These are phyloP conservation scores for Torymus tubicola DNA, from an alignment of 2,888 invertebrate genomes.

Conservation along the genomic window DNA sequence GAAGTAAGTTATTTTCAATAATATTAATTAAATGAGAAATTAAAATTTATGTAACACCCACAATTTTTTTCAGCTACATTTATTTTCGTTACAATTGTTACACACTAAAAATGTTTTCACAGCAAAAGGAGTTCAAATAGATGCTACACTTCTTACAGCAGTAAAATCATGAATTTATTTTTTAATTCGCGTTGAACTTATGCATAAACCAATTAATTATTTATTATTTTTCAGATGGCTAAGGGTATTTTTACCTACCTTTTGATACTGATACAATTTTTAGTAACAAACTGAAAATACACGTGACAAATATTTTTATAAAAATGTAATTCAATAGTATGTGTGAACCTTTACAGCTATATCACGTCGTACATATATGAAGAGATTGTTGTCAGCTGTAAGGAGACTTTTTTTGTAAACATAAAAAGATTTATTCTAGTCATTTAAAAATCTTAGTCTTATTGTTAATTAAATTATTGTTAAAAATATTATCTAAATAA, in stretches of 20 bases:
- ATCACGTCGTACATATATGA: no score
- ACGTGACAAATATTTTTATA: no score
- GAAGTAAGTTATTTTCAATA: conserved; percentile 61
- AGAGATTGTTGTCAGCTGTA: no score
- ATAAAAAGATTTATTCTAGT: no score
- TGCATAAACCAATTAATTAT: background rate
- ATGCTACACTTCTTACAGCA: conserved; percentile 64
- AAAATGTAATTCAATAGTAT: no score
- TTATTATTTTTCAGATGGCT: conserved; percentile 62
- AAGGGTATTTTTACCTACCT: conserved; percentile 67
- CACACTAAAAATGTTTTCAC: conserved; percentile 65
- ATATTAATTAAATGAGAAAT: conserved; percentile 1
- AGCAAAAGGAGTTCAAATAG: conserved; percentile 65
- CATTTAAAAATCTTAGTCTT: no score
- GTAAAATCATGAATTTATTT: conserved; percentile 57
- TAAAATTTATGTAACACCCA: background rate
- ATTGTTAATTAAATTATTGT: no score
- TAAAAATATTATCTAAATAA: no score
- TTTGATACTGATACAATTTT: conserved; percentile 68
- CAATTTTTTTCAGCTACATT: conserved; percentile 63
- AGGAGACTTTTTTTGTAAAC: no score
- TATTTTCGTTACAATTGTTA: conserved; percentile 68
- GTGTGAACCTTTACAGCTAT: no score
- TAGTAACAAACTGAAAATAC: background rate
- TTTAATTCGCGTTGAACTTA: background rate